Base-by-base conservation (phyloP, 1,140 invertebrate genomes). In the Heterodera schachtii region DNA sequence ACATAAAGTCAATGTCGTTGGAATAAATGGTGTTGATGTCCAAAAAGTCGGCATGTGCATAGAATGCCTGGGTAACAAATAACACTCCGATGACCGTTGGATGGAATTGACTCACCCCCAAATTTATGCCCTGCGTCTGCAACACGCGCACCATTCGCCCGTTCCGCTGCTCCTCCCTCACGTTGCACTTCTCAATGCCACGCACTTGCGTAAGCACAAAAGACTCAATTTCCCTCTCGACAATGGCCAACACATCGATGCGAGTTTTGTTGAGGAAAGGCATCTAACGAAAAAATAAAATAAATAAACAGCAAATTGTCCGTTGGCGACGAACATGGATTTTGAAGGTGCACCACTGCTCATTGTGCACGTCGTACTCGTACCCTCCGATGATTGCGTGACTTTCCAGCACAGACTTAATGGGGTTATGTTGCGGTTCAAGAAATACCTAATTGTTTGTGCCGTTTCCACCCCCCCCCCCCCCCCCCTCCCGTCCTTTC, bases 61-160 rank as follows among this genome's bases (percentile, higher is more conserved):
- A 95, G 93, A 98, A 94, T 92, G 95, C 94, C 92, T 94, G 83
- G 90, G 88, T 75, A 5, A 6, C 9, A 75, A 78, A 31, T 31
- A 31, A 31, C 31, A 31, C 31, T 31, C 31, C 31, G 31, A 31
- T 31, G 47, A 77, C 41, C 3, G 13, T 60, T 13, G 8, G 19
- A 31, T 64, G 69, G 13, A n/a, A 49, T 69, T 46, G 69, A 90
- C 90, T 91, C 91, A 93, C 93, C 79, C 93, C 91, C 82, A 98
- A 94, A 90, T 98, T 98, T 19, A 98, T 94, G 5, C 97, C 97
- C 88, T 98, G 96, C 1, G 96, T 98, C 90, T 95, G 95, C 1
- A 97, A 90, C 73, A 93, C 92, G 73, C 93, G 91, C 43, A 92
- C 82, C 78, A 85, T 82, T 75, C 75, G 87, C 60, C 78, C 83